Percentiles rank a stretch among this genome's conserved stretches.
Conservation (phyloP, 1,140 invertebrate species). For the Pteromalus puparum region DNA sequence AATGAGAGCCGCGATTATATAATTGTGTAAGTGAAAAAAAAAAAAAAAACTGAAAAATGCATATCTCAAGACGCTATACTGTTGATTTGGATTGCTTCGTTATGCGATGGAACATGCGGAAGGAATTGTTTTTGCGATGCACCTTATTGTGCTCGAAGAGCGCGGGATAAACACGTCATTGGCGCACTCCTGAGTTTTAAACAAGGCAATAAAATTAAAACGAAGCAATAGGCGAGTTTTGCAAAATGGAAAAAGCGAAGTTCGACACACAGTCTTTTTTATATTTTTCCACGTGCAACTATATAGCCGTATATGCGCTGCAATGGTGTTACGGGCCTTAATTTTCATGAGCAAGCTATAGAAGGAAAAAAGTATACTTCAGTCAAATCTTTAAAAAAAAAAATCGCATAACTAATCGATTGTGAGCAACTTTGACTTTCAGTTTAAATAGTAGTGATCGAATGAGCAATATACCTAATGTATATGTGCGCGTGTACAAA, state of each 20-base stretch:
- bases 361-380: neutral
- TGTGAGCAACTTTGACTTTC: slow-evolving; percentile 30
- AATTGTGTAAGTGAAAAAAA: slow-evolving; percentile 17
- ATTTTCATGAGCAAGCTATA: neutral
- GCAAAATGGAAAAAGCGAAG: slow-evolving; percentile 13
- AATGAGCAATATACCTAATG: neutral
- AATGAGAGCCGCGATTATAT: neutral
- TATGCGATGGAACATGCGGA: neutral
- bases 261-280: neutral
- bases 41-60: slow-evolving; percentile 17
- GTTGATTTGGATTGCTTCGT: slow-evolving; percentile 13
- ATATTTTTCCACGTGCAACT: slow-evolving; percentile 26
- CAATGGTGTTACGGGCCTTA: neutral
- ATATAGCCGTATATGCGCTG: neutral
- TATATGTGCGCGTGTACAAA: slow-evolving; percentile 18
- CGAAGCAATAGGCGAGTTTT: slow-evolving; percentile 26
- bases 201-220: slow-evolving; percentile 28
- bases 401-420: neutral
- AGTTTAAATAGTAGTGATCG: slow-evolving; percentile 22
- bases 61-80: slow-evolving; percentile 7
- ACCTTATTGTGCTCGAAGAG: too few species aligned
- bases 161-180: neutral
- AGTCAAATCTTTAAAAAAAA: neutral
- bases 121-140: neutral
- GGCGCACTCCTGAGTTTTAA: slow-evolving; percentile 25